Base-by-base conservation (phyloP, 2,888 invertebrate genomes). In the Digitonthophagus gazella region DNA sequence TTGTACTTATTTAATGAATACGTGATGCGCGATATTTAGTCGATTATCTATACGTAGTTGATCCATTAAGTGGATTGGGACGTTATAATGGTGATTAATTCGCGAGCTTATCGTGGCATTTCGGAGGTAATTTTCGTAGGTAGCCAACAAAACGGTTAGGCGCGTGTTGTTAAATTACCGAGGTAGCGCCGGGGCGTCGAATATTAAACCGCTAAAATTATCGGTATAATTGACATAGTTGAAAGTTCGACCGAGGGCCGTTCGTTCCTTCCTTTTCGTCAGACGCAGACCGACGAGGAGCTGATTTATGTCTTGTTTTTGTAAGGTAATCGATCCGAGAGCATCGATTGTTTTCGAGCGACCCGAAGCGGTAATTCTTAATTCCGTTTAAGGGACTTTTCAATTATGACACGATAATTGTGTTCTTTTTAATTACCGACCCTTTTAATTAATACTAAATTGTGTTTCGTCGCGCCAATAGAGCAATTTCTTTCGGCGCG, bases 371-470 rank as follows among this genome's bases (percentile, higher is more conserved):
- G 28, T 44, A 44, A 44, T 61, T 61, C 61, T 61, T 61, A 61
- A 61, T 61, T 61, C 20, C 15, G 15, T 19, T 20, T 18, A n/a
- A 20, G 8, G n/a, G 61, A 61, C 61, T 61, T 61, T 61, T 19
- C 18, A 61, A 61, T 61, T 61, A 61, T 61, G 61, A 61, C 61
- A 61, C 61, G 61, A 61, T 61, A 61, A 61, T 61, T 61, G 61
- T 65, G 18, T 44, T 44, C 18, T 55, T 65, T 65, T 65, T 65
- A 65, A 65, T 65, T 65, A 65, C 22, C 14, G 6, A 15, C 22
- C 44, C 11, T 65, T 65, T 65, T 65, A 65, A 65, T 65, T 65
- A 65, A 15, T 54, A 65, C 55, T 18, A 65, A 65, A 65, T 44
- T 65, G 65, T 65, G 15, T 65, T 65, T 61, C 61, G 61, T 20